A percentile compares a stretch with the other conserved stretches of the same genome.
phyloP scores from a whole-genome alignment of 2,797 vertebrate genomes.

The Spinus pinus region DNA sequence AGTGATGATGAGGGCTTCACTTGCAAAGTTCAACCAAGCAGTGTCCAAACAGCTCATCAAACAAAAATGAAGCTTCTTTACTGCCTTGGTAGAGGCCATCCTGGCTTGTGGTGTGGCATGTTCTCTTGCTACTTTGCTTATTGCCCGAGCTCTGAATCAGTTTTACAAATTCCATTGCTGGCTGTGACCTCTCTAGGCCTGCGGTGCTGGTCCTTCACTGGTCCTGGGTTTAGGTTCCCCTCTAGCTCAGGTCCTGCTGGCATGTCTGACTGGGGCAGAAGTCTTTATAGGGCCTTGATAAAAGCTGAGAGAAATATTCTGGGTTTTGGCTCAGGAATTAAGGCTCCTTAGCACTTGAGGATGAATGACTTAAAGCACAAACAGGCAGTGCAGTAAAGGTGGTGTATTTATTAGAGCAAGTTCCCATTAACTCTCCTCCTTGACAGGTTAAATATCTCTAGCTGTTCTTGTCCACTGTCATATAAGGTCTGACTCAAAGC shows the following conservation, averaged over 20 bases:
- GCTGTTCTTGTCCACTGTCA: background rate
- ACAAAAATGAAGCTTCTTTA: background rate
- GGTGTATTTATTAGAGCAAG: background rate
- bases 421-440: background rate
- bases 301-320: background rate
- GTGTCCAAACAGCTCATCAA: accelerated
- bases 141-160: background rate
- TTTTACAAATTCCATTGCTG: background rate
- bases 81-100: background rate
- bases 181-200: background rate
- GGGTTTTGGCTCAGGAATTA: background rate
- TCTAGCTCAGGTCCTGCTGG: background rate
- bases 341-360: background rate
- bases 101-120: background rate
- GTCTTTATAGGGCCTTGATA: background rate
- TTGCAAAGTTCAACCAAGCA: background rate
- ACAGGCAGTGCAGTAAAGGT: background rate
- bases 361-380: background rate
- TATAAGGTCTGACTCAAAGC: background rate
- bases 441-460: constrained; percentile 2
- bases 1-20: background rate
- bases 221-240: background rate
- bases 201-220: background rate
- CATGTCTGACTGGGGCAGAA: background rate
- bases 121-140: background rate